A percentile compares a stretch with the other conserved stretches of the same genome.
These are phyloP conservation scores for Pristis pectinata DNA, from an alignment of 2,797 vertebrate genomes.

Conservation along the genomic window DNA sequence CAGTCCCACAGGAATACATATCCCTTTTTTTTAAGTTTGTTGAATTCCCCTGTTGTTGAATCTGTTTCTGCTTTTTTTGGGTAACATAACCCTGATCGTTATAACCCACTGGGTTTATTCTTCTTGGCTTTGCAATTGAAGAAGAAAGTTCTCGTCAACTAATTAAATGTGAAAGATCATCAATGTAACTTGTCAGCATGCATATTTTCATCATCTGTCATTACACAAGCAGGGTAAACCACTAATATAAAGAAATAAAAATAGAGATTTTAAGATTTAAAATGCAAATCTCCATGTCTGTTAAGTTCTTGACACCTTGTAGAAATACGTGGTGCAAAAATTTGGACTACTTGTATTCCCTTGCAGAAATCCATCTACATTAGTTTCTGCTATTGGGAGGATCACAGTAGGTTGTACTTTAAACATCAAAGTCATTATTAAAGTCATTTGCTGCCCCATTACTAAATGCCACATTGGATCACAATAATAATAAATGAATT, in stretches of 20 bases:
- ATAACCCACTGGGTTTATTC: neutral
- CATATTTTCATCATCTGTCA: neutral
- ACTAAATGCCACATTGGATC: neutral
- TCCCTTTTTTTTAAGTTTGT: no score
- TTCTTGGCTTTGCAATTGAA: neutral
- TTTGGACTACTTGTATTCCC: neutral
- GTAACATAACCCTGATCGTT: neutral
- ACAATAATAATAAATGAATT: neutral
- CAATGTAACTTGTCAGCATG: neutral
- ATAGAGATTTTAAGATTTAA: neutral
- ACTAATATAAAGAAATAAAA: neutral
- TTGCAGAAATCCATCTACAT: neutral
- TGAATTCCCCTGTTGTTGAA: no score
- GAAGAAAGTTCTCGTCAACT: neutral
- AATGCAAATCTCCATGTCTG: no score
- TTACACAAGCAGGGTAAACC: neutral
- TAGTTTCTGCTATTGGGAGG: neutral
- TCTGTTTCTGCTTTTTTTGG: neutral
- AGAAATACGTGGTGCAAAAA: neutral
- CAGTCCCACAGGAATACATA: neutral
- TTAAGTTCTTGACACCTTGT: neutral
- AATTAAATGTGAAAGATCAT: neutral
- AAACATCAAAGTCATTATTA: neutral
- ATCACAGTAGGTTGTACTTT: neutral
- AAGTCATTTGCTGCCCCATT: no score